Conservation (phyloP, 2,888 invertebrate genomes). For the Acrobasis suavella region DNA sequence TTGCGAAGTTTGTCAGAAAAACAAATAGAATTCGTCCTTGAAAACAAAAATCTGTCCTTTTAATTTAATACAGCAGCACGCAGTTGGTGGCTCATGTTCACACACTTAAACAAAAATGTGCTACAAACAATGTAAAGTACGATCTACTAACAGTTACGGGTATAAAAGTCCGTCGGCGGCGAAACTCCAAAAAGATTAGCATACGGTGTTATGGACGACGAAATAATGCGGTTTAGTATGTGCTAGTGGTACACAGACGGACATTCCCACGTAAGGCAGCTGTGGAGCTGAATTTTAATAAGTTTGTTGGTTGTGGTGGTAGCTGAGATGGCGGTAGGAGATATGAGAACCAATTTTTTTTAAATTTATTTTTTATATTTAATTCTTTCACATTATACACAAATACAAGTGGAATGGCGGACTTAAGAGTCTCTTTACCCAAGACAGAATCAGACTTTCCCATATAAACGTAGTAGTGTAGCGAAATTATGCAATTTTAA, state of each 20-base stretch:
- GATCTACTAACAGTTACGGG: not conserved
- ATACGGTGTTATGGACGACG: not conserved
- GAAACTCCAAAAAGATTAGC: conserved; percentile 1
- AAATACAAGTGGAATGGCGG: too few relatives aligned
- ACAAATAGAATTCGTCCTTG: too few relatives aligned
- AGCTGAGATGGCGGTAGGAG: not conserved
- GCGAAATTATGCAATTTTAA: too few relatives aligned
- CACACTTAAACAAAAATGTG: not conserved
- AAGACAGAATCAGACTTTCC: too few relatives aligned
- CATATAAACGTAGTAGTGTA: too few relatives aligned
- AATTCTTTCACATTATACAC: too few relatives aligned
- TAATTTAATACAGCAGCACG: too few relatives aligned
- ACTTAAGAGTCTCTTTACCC: too few relatives aligned
- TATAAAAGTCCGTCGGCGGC: not conserved
- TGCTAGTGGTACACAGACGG: conserved; percentile 10
- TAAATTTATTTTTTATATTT: too few relatives aligned
- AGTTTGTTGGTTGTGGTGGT: not conserved
- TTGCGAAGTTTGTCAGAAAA: too few relatives aligned
- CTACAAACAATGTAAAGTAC: not conserved
- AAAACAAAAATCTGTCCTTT: too few relatives aligned
- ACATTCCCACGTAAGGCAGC: conserved; percentile 12
- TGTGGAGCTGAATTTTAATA: conserved; percentile 1
- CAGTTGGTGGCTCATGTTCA: not conserved
- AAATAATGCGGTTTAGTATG: conserved; percentile 15
- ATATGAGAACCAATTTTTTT: not conserved